These are phyloP conservation scores for Okapia johnstoni DNA, from an alignment of 2,113 vertebrate species.

Conservation along the genomic window DNA sequence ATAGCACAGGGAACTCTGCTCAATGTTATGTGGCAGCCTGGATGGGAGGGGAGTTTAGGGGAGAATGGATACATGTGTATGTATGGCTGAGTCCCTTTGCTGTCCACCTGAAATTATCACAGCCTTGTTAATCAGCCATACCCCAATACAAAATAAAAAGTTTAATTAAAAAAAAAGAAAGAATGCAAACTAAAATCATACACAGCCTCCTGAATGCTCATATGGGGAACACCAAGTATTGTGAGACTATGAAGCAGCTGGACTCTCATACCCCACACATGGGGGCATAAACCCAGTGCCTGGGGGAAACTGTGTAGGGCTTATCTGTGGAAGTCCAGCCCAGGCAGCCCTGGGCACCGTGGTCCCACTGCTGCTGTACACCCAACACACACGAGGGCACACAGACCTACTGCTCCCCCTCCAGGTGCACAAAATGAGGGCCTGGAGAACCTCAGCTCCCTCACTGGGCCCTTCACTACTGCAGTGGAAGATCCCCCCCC, in stretches of 20 bases:
- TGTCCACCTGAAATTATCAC: neutral
- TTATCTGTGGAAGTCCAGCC: neutral
- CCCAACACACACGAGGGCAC: rapidly evolving
- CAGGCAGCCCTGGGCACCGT: rapidly evolving
- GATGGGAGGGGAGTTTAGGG: neutral
- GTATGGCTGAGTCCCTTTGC: neutral
- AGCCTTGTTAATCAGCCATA: neutral
- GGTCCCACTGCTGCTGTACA: rapidly evolving
- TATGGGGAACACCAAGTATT: rapidly evolving
- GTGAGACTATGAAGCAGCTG: rapidly evolving
- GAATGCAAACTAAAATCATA: neutral
- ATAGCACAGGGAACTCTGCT: neutral
- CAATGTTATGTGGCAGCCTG: neutral
- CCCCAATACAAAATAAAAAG: neutral
- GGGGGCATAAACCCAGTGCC: rapidly evolving
- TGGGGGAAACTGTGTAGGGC: rapidly evolving
- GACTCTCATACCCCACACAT: rapidly evolving
- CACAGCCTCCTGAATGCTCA: neutral
- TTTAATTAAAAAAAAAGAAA: neutral
- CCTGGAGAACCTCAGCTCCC: too few relatives aligned
- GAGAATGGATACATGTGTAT: neutral
- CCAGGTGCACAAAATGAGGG: neutral
- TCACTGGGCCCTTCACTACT: too few relatives aligned
- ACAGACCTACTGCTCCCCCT: neutral
- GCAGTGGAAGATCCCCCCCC: too few relatives aligned